Evolutionary conservation across 2,888 invertebrate species (phyloP).

Genomic region (Eubasilissa splendida): DNA sequence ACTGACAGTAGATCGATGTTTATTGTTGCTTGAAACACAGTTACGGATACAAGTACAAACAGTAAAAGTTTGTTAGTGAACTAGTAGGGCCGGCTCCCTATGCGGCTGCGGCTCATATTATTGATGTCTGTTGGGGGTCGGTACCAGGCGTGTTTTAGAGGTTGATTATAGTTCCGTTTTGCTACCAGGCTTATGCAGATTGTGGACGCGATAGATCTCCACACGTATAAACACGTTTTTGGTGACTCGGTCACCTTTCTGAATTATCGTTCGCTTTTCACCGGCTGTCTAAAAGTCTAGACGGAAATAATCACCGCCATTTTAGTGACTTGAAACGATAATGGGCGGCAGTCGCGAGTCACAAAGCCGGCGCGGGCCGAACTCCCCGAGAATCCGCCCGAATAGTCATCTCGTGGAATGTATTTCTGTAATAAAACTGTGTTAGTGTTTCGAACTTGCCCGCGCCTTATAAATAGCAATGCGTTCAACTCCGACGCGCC

Average conservation of each 20-base stretch:
- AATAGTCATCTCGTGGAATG: constrained; percentile 4
- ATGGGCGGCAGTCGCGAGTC: neutral
- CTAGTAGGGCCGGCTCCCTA: too few species aligned
- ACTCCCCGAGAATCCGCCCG: constrained; percentile 2
- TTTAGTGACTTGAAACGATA: neutral
- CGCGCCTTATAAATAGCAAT: constrained; percentile 30
- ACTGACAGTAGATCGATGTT: too few species aligned
- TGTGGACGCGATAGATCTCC: too few species aligned
- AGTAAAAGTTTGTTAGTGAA: too few species aligned
- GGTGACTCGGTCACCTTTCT: neutral
- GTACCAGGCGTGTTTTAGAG: too few species aligned
- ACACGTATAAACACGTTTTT: too few species aligned
- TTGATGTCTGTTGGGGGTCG: too few species aligned
- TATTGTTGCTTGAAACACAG: too few species aligned
- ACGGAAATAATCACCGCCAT: constrained; percentile 14
- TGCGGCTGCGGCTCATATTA: too few species aligned
- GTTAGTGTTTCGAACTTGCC: constrained; percentile 38
- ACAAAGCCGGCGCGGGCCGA: constrained; percentile 1
- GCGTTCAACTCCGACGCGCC: constrained; percentile 23
- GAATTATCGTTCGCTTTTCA: neutral
- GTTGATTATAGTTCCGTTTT: too few species aligned
- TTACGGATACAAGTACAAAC: too few species aligned
- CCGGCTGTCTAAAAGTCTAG: neutral
- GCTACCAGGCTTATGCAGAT: too few species aligned
- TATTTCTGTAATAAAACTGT: constrained; percentile 42